Percentiles rank a stretch among this genome's conserved stretches.
Evolutionary conservation across 1,140 invertebrate species (phyloP).

Genomic region (Ctenoplectra terminalis): DNA sequence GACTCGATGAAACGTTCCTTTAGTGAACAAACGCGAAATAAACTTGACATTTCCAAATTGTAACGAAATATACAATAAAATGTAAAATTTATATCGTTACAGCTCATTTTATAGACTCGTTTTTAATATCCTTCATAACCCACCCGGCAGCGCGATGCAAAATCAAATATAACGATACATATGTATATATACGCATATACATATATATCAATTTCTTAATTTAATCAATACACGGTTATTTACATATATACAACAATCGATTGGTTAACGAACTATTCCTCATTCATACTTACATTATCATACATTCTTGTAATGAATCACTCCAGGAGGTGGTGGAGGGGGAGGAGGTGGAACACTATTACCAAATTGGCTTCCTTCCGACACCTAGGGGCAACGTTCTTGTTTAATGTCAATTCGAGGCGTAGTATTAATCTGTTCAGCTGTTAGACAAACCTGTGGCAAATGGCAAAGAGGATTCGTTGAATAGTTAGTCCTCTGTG

Average conservation of each 20-base stretch:
- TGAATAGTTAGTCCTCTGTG: slow-evolving; percentile 77
- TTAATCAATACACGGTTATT: slow-evolving; percentile 60
- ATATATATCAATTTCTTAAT: slow-evolving; percentile 54
- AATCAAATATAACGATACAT: neutral
- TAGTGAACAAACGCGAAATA: neutral
- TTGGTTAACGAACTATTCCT: slow-evolving; percentile 22
- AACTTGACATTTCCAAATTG: neutral
- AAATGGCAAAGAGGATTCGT: slow-evolving; percentile 78
- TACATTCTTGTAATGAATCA: slow-evolving; percentile 78
- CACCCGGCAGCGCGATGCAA: neutral
- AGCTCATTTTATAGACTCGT: neutral
- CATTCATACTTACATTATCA: slow-evolving; percentile 65
- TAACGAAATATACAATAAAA: slow-evolving; percentile 19
- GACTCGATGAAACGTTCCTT: neutral
- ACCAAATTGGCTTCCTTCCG: slow-evolving; percentile 73
- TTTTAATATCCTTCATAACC: neutral
- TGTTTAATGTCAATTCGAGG: neutral
- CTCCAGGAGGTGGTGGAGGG: slow-evolving; percentile 70
- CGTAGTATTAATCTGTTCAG: neutral
- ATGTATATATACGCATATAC: too few relatives aligned
- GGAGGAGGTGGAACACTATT: slow-evolving; percentile 70
- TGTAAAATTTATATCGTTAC: neutral
- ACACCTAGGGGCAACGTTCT: slow-evolving; percentile 61
- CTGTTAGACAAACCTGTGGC: slow-evolving; percentile 70
- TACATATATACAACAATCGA: slow-evolving; percentile 67